Conservation (phyloP, 2,113 vertebrate genomes). For the Aegotheles bennettii region DNA sequence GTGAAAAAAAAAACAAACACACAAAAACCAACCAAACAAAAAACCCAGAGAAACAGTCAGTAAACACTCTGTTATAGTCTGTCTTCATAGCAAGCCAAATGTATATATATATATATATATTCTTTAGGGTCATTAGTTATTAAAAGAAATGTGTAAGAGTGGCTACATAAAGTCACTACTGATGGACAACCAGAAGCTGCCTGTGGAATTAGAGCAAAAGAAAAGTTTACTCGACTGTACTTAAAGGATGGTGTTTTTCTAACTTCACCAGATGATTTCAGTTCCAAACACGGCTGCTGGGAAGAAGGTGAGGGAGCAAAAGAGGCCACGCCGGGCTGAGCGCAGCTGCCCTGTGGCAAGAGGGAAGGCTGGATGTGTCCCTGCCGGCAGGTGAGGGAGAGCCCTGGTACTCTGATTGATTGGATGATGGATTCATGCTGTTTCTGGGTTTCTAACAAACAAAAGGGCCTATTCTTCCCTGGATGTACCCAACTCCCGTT, state of each 20-base stretch:
- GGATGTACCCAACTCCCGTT: slow-evolving; percentile 59
- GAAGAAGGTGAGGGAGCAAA: neutral
- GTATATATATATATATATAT: neutral
- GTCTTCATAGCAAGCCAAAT: neutral
- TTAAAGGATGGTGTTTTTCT: neutral
- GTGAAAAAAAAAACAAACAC: neutral
- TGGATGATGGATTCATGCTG: slow-evolving; percentile 67
- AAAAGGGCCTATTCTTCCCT: slow-evolving; percentile 63
- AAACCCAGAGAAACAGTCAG: neutral
- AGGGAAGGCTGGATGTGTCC: slow-evolving; percentile 21
- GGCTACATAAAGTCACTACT: neutral
- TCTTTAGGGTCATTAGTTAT: neutral
- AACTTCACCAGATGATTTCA: rapidly evolving
- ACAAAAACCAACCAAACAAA: neutral
- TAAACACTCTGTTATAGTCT: neutral
- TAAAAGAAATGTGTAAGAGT: neutral
- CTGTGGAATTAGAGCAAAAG: neutral
- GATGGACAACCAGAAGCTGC: neutral
- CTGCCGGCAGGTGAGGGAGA: slow-evolving; percentile 42
- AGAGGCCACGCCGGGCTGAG: neutral
- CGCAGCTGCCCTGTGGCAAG: slow-evolving; percentile 4
- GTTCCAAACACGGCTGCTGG: neutral
- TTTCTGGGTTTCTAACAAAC: slow-evolving; percentile 55
- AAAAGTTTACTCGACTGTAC: neutral
- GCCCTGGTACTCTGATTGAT: slow-evolving; percentile 58